Evolutionary conservation across 2,797 vertebrate genomes (phyloP), one percentile per base, ranked within the genome.

Genomic region (Urosaurus nigricauda): DNA sequence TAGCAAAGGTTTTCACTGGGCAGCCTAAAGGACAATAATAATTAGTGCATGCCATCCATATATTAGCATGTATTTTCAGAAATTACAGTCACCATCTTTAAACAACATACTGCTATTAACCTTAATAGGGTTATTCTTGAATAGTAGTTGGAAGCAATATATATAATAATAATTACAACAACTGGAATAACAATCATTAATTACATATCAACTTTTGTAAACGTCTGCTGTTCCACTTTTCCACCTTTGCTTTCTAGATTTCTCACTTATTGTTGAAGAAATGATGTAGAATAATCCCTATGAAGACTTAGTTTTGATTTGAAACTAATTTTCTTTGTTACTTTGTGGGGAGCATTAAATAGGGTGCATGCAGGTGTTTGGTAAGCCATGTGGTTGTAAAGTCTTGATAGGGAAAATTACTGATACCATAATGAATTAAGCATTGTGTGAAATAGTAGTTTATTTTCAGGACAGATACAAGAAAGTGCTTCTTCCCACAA

Each of bases 131-230:
- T 60, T 75, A 88, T 82, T 75, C 29, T 63, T 37, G 37, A 82
- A 87, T 47, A 35, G 35, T 87, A 32, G 68, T 74, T 74, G 47
- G 71, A 83, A 58, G 13, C 56, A 65, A 17, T 40, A 87, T 88
- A 83, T 83, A 93, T 17, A 26, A 87, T 93, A 94, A 83, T 88
- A 92, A 92, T 95, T 95, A 94, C 89, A 93, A 90, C 88, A 87
- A 88, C 4, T 78, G 95, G 94, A 96, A 88, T 94, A 96, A 97
- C 97, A 96, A 94, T 96, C 96, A 96, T 96, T 97, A 96, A 96
- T 95, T 97, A 97, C 96, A 96, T 97, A 95, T 92, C 96, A 97
- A 91, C 82, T 47, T 96, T 96, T 96, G 92, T 94, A 96, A 96
- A 96, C 94, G 97, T 95, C 94, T 96, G 97, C 89, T 90, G 95